Evolutionary conservation across 2,888 invertebrate genomes (phyloP), one percentile per base, ranked within the genome.

Genomic region (Microdon myrmicae): DNA sequence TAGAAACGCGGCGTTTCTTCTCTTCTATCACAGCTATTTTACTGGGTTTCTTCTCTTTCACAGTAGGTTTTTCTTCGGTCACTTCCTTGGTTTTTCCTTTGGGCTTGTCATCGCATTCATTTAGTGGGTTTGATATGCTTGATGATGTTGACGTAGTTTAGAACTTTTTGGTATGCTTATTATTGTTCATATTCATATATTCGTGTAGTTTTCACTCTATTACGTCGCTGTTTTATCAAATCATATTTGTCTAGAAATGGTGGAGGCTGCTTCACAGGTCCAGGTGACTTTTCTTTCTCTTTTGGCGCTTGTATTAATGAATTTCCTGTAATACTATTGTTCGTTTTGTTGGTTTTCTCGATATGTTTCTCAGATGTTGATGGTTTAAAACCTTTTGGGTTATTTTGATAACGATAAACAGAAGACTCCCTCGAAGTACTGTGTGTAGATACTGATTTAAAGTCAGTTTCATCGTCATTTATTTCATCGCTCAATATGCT

Each of bases 191-290:
- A n/a, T n/a, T n/a, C n/a, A n/a, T n/a, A n/a, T 8, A 10, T 7
- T 3, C 4, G 25, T 25, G 3, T 79, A 67, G 81, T 81, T 69
- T 81, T 79, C 14, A 80, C 80, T 70, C 86, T 78, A 73, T 83
- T 81, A 71, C 86, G 73, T 67, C 87, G 77, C 76, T 86, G 83
- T 76, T 88, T 83, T 56, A 84, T 83, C 73, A 84, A 81, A 70
- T 86, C 86, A 71, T 84, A 86, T 73, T 86, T 86, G 70, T 86
- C 86, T 73, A 79, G 70, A 14, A 78, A 79, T 25, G 77, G 45
- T 25, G 78, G 54, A 83, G 75, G 72, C 44, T 76, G 75, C 19
- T 74, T 44, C 3, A 17, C 19, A 20, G 10, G 45, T 5, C 37
- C 44, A 4, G 26, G 32, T 13, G 32, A 3, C 8, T 58, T 64